Conservation (phyloP, 2,888 invertebrate species). For the Eudasyphora cyanicolor region DNA sequence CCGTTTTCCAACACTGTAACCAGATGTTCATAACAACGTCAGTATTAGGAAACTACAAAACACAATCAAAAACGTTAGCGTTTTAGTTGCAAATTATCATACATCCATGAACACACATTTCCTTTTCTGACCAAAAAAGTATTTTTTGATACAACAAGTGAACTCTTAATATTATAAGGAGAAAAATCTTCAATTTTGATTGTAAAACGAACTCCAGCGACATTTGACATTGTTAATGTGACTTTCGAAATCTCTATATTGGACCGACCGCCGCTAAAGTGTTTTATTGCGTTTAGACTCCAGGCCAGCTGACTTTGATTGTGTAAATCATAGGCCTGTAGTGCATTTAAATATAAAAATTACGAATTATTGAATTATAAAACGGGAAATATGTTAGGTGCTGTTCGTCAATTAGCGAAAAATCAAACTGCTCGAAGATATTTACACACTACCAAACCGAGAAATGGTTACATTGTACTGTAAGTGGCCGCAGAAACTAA, state of each 20-base stretch:
- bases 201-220: too few species aligned
- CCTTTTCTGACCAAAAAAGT: too few species aligned
- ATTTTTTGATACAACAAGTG: too few species aligned
- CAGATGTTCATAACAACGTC: conserved; percentile 36
- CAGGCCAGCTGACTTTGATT: conserved; percentile 49
- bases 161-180: too few species aligned
- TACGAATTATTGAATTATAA: conserved; percentile 49
- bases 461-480: conserved; percentile 75
- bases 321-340: conserved; percentile 65
- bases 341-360: conserved; percentile 42
- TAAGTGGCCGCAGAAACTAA: conserved; percentile 68
- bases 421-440: conserved; percentile 65
- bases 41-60: too few species aligned
- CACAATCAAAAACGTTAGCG: too few species aligned
- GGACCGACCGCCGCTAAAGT: too few species aligned
- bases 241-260: too few species aligned
- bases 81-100: too few species aligned
- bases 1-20: conserved; percentile 19
- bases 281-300: background rate
- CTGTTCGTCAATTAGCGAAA: conserved; percentile 69
- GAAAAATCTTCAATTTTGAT: too few species aligned
- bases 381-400: conserved; percentile 70
- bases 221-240: too few species aligned
- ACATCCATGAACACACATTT: too few species aligned
- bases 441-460: conserved; percentile 68